These are phyloP conservation scores for Agrotis ipsilon DNA, from an alignment of 2,888 invertebrate genomes.

Conservation along the genomic window DNA sequence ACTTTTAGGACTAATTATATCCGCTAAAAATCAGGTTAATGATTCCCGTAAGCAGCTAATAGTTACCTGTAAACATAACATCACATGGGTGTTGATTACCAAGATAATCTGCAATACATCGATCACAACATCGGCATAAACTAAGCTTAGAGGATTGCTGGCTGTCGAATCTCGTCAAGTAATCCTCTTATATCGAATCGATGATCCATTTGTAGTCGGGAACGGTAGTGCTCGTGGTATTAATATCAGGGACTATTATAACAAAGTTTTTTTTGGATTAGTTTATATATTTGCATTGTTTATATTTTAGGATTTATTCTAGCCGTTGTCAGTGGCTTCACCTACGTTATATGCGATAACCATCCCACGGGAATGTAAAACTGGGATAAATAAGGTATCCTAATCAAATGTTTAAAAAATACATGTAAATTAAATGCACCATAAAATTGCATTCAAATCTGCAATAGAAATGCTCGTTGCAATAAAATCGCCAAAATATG, in stretches of 20 bases:
- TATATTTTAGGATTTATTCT: not conserved
- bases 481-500: too few relatives aligned
- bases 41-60: not conserved
- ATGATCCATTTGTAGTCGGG: conserved; percentile 26
- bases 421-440: too few relatives aligned
- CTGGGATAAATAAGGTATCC: too few relatives aligned
- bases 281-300: too few relatives aligned
- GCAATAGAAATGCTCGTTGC: too few relatives aligned
- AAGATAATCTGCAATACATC: conserved; percentile 27
- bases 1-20: too few relatives aligned
- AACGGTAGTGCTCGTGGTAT: not conserved
- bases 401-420: too few relatives aligned
- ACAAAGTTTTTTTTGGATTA: too few relatives aligned
- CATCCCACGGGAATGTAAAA: too few relatives aligned
- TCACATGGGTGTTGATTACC: conserved; percentile 19
- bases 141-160: conserved; percentile 40
- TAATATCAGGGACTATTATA: not conserved
- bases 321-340: too few relatives aligned
- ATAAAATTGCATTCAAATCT: too few relatives aligned
- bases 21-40: not conserved
- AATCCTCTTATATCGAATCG: conserved; percentile 47
- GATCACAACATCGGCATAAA: conserved; percentile 27
- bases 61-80: conserved; percentile 7
- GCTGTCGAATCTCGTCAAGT: conserved; percentile 28
- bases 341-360: too few relatives aligned